Conservation (phyloP, 2,888 invertebrate genomes). For the Andrena hattorfiana region DNA sequence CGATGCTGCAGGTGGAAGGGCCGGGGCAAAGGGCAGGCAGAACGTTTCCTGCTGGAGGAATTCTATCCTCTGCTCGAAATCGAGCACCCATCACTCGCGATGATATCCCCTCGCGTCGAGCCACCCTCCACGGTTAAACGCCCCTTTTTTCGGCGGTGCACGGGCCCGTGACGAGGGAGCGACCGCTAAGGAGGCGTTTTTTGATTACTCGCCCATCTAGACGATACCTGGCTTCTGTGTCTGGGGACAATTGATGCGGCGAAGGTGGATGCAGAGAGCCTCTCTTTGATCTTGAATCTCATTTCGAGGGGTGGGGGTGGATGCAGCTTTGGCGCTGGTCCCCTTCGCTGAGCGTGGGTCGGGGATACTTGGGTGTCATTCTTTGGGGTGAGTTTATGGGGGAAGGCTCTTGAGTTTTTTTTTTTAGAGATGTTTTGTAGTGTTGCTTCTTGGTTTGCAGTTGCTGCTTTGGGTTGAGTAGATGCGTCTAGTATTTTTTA, state of each 20-base stretch:
- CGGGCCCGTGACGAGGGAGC: constrained; percentile 15
- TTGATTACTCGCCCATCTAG: constrained; percentile 13
- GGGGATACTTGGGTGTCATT: neutral
- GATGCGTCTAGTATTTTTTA: too few species aligned
- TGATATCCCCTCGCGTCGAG: constrained; percentile 10
- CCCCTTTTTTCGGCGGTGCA: neutral
- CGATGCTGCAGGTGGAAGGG: constrained; percentile 43
- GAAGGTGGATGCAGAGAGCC: neutral
- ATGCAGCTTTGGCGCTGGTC: neutral
- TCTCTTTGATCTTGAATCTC: constrained; percentile 32
- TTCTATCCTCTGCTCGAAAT: constrained; percentile 64
- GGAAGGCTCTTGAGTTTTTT: too few species aligned
- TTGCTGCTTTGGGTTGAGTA: too few species aligned
- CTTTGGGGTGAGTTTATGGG: too few species aligned
- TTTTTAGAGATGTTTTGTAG: neutral
- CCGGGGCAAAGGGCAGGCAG: constrained; percentile 41
- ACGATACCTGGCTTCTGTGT: constrained; percentile 7
- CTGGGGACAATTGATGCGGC: constrained; percentile 1
- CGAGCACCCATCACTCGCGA: constrained; percentile 21
- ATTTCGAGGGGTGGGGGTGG: neutral
- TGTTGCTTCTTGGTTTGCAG: neutral
- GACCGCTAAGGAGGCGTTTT: constrained; percentile 3
- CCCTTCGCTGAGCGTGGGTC: neutral
- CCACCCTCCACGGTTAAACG: constrained; percentile 3
- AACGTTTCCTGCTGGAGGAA: constrained; percentile 60